Base-by-base conservation (phyloP, 2,888 invertebrate genomes). In the Lasioglossum oenotherae region DNA sequence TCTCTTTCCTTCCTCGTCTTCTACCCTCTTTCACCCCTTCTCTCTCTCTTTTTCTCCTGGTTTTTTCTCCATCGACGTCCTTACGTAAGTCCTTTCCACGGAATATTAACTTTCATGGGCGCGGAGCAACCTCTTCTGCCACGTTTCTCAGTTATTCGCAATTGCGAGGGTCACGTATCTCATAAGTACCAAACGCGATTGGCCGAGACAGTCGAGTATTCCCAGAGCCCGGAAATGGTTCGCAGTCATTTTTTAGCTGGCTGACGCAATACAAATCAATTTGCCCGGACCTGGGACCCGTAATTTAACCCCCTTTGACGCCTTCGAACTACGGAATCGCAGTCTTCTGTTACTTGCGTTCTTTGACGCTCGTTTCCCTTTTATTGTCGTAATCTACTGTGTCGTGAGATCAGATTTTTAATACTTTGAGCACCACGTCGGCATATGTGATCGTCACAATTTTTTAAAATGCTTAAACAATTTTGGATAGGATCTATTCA, bases 81-180 rank as follows among this genome's bases (percentile, higher is more conserved):
- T 90, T 90, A 91, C 89, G 87, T 90, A 90, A 90, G 87, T 88
- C 81, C 82, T 89, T 91, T 85, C 90, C 78, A 87, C 77, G 86
- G 90, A 92, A 93, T 92, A 92, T 91, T 90, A 89, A 91, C 92
- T 92, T 92, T 93, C 92, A 90, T 89, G 91, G 87, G 73, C 86
- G 80, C 76, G 76, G 80, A 85, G 86, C 81, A 84, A 85, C 81
- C 81, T 79, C 64, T 31, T 64, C 46, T n/a, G 69, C 60, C 80
- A 41, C 80, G 81, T 81, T 74, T 41, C 71, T 53, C 69, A 74
- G 73, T 74, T 44, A 60, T 75, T 81, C 80, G 80, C 46, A 84
- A 87, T 84, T 71, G 79, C 82, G 46, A 76, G 80, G 87, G 78
- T 82, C 91, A 84, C 91, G 89, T 87, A 84, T 81, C 84, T 73